phyloP scores from a whole-genome alignment of 2,797 vertebrate species.

The Cryptoblepharus egeriae region DNA sequence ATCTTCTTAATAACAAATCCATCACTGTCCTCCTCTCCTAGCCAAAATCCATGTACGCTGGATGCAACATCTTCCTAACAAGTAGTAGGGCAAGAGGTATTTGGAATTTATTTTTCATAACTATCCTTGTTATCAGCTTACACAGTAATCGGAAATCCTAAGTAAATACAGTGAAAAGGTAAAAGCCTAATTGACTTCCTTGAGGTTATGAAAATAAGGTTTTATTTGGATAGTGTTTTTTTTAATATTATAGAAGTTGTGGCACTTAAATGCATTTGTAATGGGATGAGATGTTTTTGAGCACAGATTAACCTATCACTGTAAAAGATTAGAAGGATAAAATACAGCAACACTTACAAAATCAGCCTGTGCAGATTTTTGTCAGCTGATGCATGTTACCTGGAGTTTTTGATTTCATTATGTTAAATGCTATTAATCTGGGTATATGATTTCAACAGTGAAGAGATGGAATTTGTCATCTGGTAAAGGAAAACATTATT shows the following conservation, averaged over 20 bases:
- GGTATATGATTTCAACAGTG: slow-evolving; percentile 78
- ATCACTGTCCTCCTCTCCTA: neutral
- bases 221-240: neutral
- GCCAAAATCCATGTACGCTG: neutral
- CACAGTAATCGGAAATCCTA: slow-evolving; percentile 17
- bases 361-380: slow-evolving; percentile 57
- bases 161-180: neutral
- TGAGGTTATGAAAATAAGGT: slow-evolving; percentile 2
- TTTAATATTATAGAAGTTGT: neutral
- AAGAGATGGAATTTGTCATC: slow-evolving; percentile 83
- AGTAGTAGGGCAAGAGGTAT: neutral
- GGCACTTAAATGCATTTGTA: neutral
- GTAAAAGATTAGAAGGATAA: slow-evolving; percentile 52
- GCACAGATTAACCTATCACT: slow-evolving; percentile 15
- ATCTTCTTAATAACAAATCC: slow-evolving; percentile 1
- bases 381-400: slow-evolving; percentile 71
- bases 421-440: slow-evolving; percentile 77
- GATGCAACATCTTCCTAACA: slow-evolving; percentile 7
- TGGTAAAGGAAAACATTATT: slow-evolving; percentile 82
- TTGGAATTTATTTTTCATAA: slow-evolving; percentile 10
- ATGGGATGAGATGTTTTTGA: slow-evolving; percentile 6
- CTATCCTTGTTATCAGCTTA: slow-evolving; percentile 14
- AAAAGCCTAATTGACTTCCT: slow-evolving; percentile 3
- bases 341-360: slow-evolving; percentile 51
- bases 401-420: slow-evolving; percentile 75